Percentiles rank a stretch among this genome's conserved stretches.
Evolutionary conservation across 2,113 vertebrate genomes (phyloP).

Genomic region (Eurystomus gularis): DNA sequence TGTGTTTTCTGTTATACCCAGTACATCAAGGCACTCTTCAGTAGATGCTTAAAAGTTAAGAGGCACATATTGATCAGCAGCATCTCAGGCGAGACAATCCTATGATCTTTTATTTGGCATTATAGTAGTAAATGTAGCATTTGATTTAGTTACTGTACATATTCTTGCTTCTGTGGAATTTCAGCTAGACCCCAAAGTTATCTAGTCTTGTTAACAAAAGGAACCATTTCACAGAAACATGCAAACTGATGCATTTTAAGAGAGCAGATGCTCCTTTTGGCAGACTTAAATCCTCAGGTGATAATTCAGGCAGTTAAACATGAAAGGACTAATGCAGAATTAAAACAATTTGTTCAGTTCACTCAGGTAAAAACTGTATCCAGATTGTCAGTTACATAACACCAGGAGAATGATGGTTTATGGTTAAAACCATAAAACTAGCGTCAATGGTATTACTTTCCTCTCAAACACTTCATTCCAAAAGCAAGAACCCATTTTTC

Average conservation of each 20-base stretch:
- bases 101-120: neutral
- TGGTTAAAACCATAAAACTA: neutral
- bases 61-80: neutral
- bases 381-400: conserved; percentile 13
- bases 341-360: neutral
- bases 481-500: neutral
- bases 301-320: conserved; percentile 9
- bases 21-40: conserved; percentile 84
- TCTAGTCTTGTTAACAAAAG: neutral
- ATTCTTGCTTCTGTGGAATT: neutral
- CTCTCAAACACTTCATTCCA: neutral
- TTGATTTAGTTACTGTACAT: neutral
- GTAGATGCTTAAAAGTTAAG: conserved; percentile 79
- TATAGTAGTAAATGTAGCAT: neutral
- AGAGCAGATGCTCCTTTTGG: neutral
- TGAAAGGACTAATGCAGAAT: neutral
- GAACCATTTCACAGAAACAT: neutral
- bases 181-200: neutral
- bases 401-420: accelerated
- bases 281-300: neutral
- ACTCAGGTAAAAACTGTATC: neutral
- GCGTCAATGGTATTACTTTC: neutral
- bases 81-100: neutral
- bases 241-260: neutral
- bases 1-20: conserved; percentile 85